phyloP scores from a whole-genome alignment of 1,140 invertebrate genomes.

The Planococcus citri region DNA sequence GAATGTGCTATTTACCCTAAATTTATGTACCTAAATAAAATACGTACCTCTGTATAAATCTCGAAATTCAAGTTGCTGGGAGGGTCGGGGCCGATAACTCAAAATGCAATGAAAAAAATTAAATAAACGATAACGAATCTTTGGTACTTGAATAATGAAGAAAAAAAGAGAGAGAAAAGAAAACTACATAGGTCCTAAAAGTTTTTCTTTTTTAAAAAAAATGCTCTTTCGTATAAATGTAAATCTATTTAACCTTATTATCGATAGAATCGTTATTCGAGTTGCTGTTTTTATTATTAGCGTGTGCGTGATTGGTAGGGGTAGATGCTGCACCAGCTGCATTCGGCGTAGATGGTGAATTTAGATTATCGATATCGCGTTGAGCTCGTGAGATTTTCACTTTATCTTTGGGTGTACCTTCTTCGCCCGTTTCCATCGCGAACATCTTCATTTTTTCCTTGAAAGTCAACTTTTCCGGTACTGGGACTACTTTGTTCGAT shows the following conservation, averaged over 20 bases:
- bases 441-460: constrained; percentile 98
- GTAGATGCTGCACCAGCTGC: no score
- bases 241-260: not conserved
- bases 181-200: not conserved
- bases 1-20: no score
- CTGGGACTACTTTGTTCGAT: constrained; percentile 43
- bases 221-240: not conserved
- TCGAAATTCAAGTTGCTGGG: no score
- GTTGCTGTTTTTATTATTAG: not conserved
- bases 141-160: not conserved
- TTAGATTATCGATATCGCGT: constrained; percentile 69
- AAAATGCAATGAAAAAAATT: no score
- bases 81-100: no score
- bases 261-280: not conserved
- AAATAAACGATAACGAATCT: not conserved
- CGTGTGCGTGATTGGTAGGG: not conserved
- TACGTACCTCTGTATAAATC: no score
- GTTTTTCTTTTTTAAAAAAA: not conserved
- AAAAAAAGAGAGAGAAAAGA: not conserved
- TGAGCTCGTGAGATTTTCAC: constrained; percentile 86
- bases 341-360: constrained; percentile 34
- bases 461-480: constrained; percentile 81
- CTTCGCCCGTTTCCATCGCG: constrained; percentile 79
- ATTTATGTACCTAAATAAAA: no score
- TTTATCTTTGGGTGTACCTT: constrained; percentile 76